Evolutionary conservation across 2,888 invertebrate genomes (phyloP), one percentile per base, ranked within the genome.

Genomic region (Microdon myrmicae): DNA sequence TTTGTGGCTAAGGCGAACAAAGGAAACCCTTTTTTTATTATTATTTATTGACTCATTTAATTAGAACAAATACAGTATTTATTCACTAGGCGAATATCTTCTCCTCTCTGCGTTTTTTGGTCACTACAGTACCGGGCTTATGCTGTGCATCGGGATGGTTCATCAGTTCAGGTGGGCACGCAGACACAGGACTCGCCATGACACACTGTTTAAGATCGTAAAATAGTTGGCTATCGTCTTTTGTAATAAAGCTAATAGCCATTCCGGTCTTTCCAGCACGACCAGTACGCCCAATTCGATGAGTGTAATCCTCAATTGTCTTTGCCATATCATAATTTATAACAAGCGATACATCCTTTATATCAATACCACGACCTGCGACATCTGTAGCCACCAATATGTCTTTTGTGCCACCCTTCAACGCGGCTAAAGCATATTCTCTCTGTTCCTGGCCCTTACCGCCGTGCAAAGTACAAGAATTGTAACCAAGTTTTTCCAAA

Each of bases 301-400:
- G 94, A 1, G 95, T 94, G 74, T 95, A 95, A 81, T 94, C 94
- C 84, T 99, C 99, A 73, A 99, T 98, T 10, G 90, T 88, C 81
- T 99, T 99, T 0, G 99, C 97, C 99, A 99, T 99, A 77, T 99
- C 99, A 74, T 99, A 99, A 80, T 99, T 99, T 72, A 99, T 94
- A 67, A 99, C 99, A 81, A 99, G 85, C 4, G 97, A 96, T 2
- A 99, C 99, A 79, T 99, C 98, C 78, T 99, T 98, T 77, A 99
- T 98, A 77, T 99, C 99, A 70, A 99, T 99, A 93, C 99, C 99
- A 86, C 99, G 91, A 70, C 99, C 99, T 69, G 99, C 99, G 1
- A 99, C 99, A 80, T 99, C 98, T 0, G 99, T 99, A 1, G 99
- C 99, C 26, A 99, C 99, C 71, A 99, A 82, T 74, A 99, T 99